Evolutionary conservation across 2,797 vertebrate species (phyloP), one percentile per base, ranked within the genome.

Genomic region (Sebastes trivittatus): DNA sequence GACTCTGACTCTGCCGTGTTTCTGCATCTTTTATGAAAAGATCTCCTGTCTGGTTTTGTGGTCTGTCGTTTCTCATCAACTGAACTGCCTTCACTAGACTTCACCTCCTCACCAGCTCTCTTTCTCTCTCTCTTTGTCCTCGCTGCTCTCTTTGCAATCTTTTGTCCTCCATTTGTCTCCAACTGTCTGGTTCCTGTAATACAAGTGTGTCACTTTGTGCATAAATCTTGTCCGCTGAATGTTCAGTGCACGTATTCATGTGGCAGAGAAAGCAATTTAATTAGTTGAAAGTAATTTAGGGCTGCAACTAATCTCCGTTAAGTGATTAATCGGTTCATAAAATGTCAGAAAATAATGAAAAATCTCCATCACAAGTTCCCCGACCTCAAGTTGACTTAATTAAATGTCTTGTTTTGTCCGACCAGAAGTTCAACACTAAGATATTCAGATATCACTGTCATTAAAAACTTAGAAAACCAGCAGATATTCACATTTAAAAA

Each of bases 1-100:
- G 20, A 11, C 5, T 4, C 27, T 30, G 58, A 59, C 27, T 56
- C 38, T 65, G 14, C 38, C n/a, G 25, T 63, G 4, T 29, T 14
- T 25, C 67, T 81, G 60, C 18, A 67, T 79, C 60, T 75, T 72
- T 73, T 70, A 62, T 56, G 38, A 72, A 64, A 75, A 63, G n/a
- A 18, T 59, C 20, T 67, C 52, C 56, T 7, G 14, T 32, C 4
- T 32, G 20, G 6, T 58, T 58, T 68, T 34, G 42, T 76, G 13
- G 4, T 61, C 63, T 71, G 64, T 76, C 49, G 2, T 66, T 42
- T 81, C 25, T 7, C 60, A 34, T 67, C 56, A 69, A 13, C 70
- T 9, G 72, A 52, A 38, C 79, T 52, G 18, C 49, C 38, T 61
- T 56, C 23, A 25, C 5, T 52, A n/a, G 29, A 64, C 69, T 62